Evolutionary conservation across 2,113 vertebrate genomes (phyloP), one percentile per base, ranked within the genome.

Genomic region (Lophotis ruficrista): DNA sequence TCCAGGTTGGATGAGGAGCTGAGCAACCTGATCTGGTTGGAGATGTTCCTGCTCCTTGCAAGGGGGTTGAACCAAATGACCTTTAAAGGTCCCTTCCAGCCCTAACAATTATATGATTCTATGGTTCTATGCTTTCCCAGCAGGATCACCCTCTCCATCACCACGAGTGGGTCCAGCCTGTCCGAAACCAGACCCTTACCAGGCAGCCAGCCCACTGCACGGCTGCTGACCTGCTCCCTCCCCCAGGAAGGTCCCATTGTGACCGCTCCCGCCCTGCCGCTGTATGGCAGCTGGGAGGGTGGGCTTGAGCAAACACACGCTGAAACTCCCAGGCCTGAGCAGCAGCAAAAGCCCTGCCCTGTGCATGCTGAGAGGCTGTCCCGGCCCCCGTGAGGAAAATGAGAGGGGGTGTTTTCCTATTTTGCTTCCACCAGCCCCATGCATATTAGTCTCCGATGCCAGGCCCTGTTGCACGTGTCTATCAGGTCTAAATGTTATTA

Each of bases 371-470:
- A 77, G 83, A 71, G 38, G 12, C 66, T 84, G 73, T 11, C 64
- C 37, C 33, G 75, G 60, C 60, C 35, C 17, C 51, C 3, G 1
- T 57, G n/a, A 76, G 51, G 84, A 86, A 92, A 95, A 86, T 23
- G 4, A 70, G 47, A 50, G 41, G 13, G 17, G 21, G 17, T 48
- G 72, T 73, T 94, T 82, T 56, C 28, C 22, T 93, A 53, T 85
- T 97, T 94, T 91, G 81, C 87, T 94, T 96, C 79, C 82, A 50
- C 57, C 61, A 80, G 60, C 35, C 51, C 83, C 6, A 2, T 56
- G 54, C 89, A 56, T 66, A 33, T 37, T 69, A 87, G 86, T 24
- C 76, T 80, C 64, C 2, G 25, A 83, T 62, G 88, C 45, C 89
- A n/a, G 73, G 41, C 70, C 81, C 86, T 57, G 24, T 58, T 79